Base-by-base conservation (phyloP, 2,888 invertebrate genomes). In the Drosophila stalkeri region DNA sequence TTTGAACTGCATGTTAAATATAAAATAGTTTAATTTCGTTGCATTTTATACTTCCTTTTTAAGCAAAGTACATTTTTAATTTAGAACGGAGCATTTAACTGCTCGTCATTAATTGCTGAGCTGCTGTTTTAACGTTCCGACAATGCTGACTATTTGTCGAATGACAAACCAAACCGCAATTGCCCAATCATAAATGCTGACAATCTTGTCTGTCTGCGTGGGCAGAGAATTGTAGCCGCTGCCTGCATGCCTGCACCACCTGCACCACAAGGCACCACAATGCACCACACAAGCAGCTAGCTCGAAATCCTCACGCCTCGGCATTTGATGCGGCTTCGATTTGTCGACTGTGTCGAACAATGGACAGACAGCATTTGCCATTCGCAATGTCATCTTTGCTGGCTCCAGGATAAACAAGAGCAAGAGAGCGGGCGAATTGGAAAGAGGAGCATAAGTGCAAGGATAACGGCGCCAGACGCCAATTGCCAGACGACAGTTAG, bases 131-230 rank as follows among this genome's bases (percentile, higher is more conserved):
- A 72, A 27, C 33, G 41, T 52, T 39, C 37, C 54, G 70, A 74
- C 70, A 61, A 65, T 44, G 51, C 64, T 67, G 66, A 14, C 23
- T 20, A 20, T 3, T 31, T 16, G 27, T 55, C 35, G 16, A 33
- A 18, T 46, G 60, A 33, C 41, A 41, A 61, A 56, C 52, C 52
- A 37, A 73, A 64, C 64, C 62, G 33, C 69, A 72, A 73, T 82
- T 73, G 73, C 76, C 73, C 80, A 72, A 79, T 74, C 80, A 76
- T 80, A 79, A 82, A 73, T 79, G 82, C 76, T 43, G 64, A 76
- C 81, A 76, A 65, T 67, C 54, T 75, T 75, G 71, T 52, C 62
- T 54, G 65, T 56, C 66, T 59, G 73, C 31, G 56, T 49, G 43
- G 39, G 37, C 43, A 35, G 54, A 4, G 37, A 8, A 41, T 0